Percentiles rank a stretch among this genome's conserved stretches.
Conservation (phyloP, 2,797 vertebrate species). For the Gymnodraco acuticeps region DNA sequence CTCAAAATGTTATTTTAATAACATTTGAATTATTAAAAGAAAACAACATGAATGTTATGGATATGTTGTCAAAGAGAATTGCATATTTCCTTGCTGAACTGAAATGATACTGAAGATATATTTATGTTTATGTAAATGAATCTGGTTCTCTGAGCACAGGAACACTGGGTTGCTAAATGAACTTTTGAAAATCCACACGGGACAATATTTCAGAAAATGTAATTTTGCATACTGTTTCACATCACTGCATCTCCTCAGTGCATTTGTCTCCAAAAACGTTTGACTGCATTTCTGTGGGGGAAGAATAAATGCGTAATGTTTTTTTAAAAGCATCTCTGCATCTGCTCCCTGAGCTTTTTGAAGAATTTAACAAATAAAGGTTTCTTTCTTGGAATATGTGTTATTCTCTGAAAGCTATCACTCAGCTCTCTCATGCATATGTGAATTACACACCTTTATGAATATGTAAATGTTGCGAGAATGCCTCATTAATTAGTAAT, state of each 20-base stretch:
- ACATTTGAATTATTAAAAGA: conserved; percentile 34
- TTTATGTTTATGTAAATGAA: conserved; percentile 70
- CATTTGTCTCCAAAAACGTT: conserved; percentile 86
- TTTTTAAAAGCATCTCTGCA: conserved; percentile 82
- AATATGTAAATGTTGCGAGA: conserved; percentile 89
- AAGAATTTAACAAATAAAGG: conserved; percentile 84
- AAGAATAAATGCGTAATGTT: conserved; percentile 86
- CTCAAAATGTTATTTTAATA: conserved; percentile 22
- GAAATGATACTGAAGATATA: conserved; percentile 65
- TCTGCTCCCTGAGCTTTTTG: conserved; percentile 75
- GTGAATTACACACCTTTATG: conserved; percentile 90
- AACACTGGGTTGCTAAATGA: conserved; percentile 84
- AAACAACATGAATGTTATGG: conserved; percentile 37
- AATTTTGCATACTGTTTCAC: conserved; percentile 88
- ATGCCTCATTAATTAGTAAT: conserved; percentile 91
- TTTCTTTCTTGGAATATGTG: conserved; percentile 76
- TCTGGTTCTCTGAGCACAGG: conserved; percentile 69
- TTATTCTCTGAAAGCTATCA: conserved; percentile 84
- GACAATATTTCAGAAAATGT: conserved; percentile 87
- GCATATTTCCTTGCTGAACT: conserved; percentile 51
- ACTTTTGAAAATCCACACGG: conserved; percentile 85
- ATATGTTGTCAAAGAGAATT: conserved; percentile 44
- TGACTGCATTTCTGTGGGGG: conserved; percentile 84
- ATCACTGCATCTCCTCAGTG: conserved; percentile 84
- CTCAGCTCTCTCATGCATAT: conserved; percentile 85